Conservation (phyloP, 1,140 invertebrate genomes). For the Hycleus phaleratus region DNA sequence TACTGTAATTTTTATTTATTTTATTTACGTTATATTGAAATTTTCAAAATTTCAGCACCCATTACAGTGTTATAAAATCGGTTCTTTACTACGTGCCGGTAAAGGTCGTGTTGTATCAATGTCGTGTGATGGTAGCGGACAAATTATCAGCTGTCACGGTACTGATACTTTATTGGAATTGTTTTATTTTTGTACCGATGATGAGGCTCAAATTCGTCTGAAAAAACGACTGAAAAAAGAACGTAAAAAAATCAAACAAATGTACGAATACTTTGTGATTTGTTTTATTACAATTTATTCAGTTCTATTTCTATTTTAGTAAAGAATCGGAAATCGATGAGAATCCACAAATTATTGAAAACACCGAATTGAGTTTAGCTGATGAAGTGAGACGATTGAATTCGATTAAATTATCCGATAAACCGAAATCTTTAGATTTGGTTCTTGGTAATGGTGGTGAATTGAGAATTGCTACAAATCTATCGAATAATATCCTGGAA, state of each 20-base stretch:
- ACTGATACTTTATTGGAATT: constrained; percentile 74
- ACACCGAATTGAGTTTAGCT: constrained; percentile 44
- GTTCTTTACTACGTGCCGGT: constrained; percentile 66
- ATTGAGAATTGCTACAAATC: constrained; percentile 54
- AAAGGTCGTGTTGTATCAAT: constrained; percentile 66
- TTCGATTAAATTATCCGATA: constrained; percentile 55
- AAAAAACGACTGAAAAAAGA: constrained; percentile 73
- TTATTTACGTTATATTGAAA: background rate
- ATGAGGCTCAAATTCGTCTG: constrained; percentile 60
- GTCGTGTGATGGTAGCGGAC: constrained; percentile 54
- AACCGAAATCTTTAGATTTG: constrained; percentile 63
- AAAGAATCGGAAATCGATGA: constrained; percentile 32
- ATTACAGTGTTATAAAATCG: constrained; percentile 65
- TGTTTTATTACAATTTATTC: background rate
- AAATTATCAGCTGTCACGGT: constrained; percentile 74
- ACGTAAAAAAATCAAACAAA: constrained; percentile 52
- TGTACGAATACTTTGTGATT: background rate
- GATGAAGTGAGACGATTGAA: constrained; percentile 70
- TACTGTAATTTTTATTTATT: constrained; percentile 34
- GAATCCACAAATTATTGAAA: background rate
- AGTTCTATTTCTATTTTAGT: background rate
- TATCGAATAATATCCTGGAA: constrained; percentile 63
- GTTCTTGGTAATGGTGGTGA: constrained; percentile 59
- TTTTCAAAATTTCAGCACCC: constrained; percentile 45
- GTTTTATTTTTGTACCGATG: constrained; percentile 69